Percentiles rank a stretch among this genome's conserved stretches.
Conservation (phyloP, 92 coral and sea anemone species). For the Epizoanthus illoricatus region DNA sequence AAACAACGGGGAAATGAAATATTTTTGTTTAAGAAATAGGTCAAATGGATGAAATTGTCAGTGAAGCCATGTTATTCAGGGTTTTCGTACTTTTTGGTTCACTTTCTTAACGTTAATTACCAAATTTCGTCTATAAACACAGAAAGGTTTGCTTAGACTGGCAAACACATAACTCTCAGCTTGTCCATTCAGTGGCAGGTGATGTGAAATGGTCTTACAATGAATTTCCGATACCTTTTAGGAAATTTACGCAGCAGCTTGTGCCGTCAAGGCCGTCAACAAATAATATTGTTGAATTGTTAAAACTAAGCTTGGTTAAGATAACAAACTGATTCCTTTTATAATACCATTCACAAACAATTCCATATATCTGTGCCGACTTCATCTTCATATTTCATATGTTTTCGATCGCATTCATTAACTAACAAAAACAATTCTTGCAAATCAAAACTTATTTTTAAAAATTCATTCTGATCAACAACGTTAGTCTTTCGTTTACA, state of each 20-base stretch:
- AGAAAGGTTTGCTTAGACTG: not conserved
- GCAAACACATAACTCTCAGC: not conserved
- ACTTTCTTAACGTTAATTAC: not conserved
- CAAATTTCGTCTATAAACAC: not conserved
- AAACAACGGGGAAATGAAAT: not conserved
- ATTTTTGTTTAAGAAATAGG: not conserved
- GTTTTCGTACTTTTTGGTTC: not conserved
- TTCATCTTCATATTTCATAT: not conserved
- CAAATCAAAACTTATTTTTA: not conserved
- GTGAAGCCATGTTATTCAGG: not conserved
- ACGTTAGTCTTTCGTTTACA: too few relatives aligned
- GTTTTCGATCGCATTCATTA: not conserved
- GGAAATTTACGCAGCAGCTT: not conserved
- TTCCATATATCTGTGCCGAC: too few relatives aligned
- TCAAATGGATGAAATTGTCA: not conserved
- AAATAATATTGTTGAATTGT: not conserved
- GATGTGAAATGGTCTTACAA: not conserved
- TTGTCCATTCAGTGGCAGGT: not conserved
- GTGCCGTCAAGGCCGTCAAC: not conserved
- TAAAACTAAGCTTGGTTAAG: not conserved
- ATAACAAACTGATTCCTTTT: not conserved
- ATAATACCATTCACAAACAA: not conserved
- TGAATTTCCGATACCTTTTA: slow-evolving; percentile 1
- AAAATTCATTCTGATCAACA: too few relatives aligned
- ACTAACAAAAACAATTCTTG: not conserved